A percentile compares a stretch with the other conserved stretches of the same genome.
Conservation (phyloP, 2,888 invertebrate species). For the Hypercompe scribonia region DNA sequence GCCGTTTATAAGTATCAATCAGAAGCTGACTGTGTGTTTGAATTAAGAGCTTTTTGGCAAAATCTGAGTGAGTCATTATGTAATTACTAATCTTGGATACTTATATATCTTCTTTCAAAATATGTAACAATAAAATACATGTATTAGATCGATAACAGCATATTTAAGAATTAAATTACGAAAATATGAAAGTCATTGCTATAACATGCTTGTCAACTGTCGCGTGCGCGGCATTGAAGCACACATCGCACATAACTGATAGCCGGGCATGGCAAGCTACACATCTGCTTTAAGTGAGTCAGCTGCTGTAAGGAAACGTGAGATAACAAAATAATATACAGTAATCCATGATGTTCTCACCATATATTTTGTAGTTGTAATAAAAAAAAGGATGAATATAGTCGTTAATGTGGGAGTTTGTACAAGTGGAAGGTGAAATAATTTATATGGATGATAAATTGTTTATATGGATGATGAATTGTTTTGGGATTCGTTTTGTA, state of each 20-base stretch:
- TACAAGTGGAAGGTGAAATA: background rate
- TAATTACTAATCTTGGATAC: background rate
- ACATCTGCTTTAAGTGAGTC: slow-evolving; percentile 50
- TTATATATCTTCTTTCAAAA: background rate
- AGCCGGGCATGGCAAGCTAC: slow-evolving; percentile 35
- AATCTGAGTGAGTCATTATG: background rate
- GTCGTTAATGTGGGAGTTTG: background rate
- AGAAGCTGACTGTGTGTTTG: background rate
- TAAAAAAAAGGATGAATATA: too few relatives aligned
- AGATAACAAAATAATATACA: slow-evolving; percentile 5
- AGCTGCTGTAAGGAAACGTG: slow-evolving; percentile 30
- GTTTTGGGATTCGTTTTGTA: background rate
- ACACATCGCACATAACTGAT: slow-evolving; percentile 35
- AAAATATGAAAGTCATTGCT: slow-evolving; percentile 19
- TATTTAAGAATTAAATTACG: too few relatives aligned
- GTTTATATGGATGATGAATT: too few relatives aligned
- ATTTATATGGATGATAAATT: background rate
- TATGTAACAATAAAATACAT: background rate
- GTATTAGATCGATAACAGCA: background rate
- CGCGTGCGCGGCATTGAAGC: slow-evolving; percentile 31
- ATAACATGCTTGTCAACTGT: slow-evolving; percentile 33
- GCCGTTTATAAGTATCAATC: background rate
- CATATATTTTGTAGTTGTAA: too few relatives aligned
- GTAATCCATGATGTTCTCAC: background rate
- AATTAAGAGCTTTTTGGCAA: background rate